Base-by-base conservation (phyloP, 2,113 vertebrate species). In the Cyphomyrus discorhynchus region DNA sequence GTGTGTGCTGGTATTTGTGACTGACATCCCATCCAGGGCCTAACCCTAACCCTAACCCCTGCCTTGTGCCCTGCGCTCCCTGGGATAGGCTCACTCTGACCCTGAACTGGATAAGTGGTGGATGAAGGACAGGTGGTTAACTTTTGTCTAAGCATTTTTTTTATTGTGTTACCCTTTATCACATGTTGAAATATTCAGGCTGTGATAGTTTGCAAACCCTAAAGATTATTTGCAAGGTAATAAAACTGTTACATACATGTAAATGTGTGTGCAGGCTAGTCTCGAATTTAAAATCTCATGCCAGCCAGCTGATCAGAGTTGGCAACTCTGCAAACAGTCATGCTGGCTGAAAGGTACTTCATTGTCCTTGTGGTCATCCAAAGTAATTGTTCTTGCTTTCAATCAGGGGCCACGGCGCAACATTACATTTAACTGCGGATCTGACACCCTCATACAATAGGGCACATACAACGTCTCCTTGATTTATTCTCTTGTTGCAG, bases 401-500 rank as follows among this genome's bases (percentile, higher is more conserved):
- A 45, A 62, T 11, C 80, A 42, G 74, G 9, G 52, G 80, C 77
- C 89, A 45, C 21, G 52, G 80, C 39, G 4, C 39, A 27, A 47
- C 80, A 89, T 89, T 47, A 89, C 58, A 89, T 85, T 42, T 85
- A 46, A 89, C 50, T 53, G 52, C 80, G 3, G 2, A 58, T 84
- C 35, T 89, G 80, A 46, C 66, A 46, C 80, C 50, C 10, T 70
- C 56, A 52, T 53, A 90, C 90, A 86, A 86, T 66, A 58, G 53
- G 74, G 46, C 52, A 89, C n/a, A 31, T 19, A 90, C 83, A 77
- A 84, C 35, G 47, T 53, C 58, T 53, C 49, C 39, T 45, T 90
- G 85, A 90, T 90, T 88, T 91, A 88, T 70, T 66, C 53, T 5
- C 90, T 8, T n/a, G 45, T 13, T 9, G 27, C 87, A 66, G 80